These are phyloP conservation scores for Cantharis rufa DNA, from an alignment of 2,888 invertebrate species.

Conservation along the genomic window DNA sequence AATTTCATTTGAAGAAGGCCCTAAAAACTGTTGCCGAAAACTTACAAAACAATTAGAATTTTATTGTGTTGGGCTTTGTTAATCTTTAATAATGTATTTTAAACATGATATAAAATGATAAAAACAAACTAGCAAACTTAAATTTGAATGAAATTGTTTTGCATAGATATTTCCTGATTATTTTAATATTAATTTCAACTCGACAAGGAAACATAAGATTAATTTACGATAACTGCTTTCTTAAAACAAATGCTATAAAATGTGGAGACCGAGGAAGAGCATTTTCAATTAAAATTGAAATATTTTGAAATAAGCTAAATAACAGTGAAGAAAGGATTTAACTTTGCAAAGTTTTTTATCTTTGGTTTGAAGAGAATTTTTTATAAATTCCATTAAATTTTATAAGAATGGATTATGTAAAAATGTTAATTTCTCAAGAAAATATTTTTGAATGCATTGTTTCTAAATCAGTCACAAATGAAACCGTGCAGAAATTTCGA, in stretches of 20 bases:
- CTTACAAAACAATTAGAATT: too few species aligned
- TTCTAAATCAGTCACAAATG: not conserved
- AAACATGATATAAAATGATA: not conserved
- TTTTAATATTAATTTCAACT: not conserved
- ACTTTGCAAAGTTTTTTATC: not conserved
- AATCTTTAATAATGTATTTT: too few species aligned
- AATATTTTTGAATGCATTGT: not conserved
- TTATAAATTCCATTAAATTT: not conserved
- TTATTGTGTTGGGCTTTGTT: too few species aligned
- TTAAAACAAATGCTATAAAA: not conserved
- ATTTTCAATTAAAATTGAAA: not conserved
- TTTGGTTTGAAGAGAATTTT: not conserved
- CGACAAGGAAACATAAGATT: not conserved
- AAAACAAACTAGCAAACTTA: not conserved
- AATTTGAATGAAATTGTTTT: not conserved
- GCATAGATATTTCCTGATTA: not conserved
- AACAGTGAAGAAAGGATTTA: not conserved
- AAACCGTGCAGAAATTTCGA: too few species aligned
- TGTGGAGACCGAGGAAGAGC: not conserved
- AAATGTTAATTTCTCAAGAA: not conserved
- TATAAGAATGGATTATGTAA: not conserved
- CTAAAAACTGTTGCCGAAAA: too few species aligned
- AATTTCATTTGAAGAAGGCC: too few species aligned
- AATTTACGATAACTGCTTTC: not conserved
- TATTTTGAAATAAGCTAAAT: not conserved